Base-by-base conservation (phyloP, 2,113 vertebrate species). In the Sprattus sprattus region DNA sequence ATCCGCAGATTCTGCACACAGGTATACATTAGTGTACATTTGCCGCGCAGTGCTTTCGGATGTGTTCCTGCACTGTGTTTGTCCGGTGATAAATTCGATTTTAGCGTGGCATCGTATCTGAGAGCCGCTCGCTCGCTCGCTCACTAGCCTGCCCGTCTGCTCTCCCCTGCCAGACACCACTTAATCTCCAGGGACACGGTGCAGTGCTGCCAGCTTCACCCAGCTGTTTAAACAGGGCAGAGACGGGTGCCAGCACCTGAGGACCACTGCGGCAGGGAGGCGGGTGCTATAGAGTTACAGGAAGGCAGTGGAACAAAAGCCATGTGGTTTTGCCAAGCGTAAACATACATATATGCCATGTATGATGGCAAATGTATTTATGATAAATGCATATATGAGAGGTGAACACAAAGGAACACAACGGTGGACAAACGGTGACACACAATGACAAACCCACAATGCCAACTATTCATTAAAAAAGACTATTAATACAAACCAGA, bases 201-300 rank as follows among this genome's bases (percentile, higher is more conserved):
- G 20, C 6, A 4, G 50, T 54, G 10, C 15, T 18, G 67, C 39
- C 75, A 45, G 75, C n/a, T 47, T 28, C 75, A 47, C 46, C 89
- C 91, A 93, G 92, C 90, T 93, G 90, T 93, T 93, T 90, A 92
- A 91, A 93, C 92, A 91, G 92, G 91, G 93, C 91, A 91, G 87
- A 11, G 87, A 83, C 84, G 45, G 84, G 89, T 86, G 90, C 91
- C 89, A 89, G 86, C 83, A 71, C 84, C 87, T 85, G 83, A 89
- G 75, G 1, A 50, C n/a, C 46, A 44, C 25, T 32, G 28, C 13
- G 32, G 32, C 64, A 71, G 28, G 10, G 28, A 78, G 11, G 28
- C 4, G 71, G 28, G 18, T 60, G 54, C 15, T 15, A 60, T 15
- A 60, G 18, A 60, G 54, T 6, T 20, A 20, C 18, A 60, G 18